Evolutionary conservation across 2,113 vertebrate species (phyloP), one percentile per base, ranked within the genome.

Genomic region (Spea multiplicata): DNA sequence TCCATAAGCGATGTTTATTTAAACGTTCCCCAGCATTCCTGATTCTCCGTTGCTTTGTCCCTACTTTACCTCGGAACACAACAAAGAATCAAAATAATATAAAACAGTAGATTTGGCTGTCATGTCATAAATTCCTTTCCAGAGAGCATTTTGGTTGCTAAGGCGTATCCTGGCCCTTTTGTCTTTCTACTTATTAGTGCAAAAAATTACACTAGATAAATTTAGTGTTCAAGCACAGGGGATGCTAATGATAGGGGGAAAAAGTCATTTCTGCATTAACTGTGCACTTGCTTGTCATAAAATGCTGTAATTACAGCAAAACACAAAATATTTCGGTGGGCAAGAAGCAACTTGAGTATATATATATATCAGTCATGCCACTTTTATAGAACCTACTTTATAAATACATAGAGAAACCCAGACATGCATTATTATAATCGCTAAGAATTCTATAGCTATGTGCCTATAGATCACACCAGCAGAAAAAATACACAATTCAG

Each of bases 391-490:
- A 50, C 16, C 10, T 30, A 30, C 12, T 57, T 44, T 44, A 17
- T 55, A 46, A 17, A 64, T 49, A 48, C 14, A 59, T 59, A 59
- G 8, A 59, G 10, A 59, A 59, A 30, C 30, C 8, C 55, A 52
- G 9, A 10, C 6, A 59, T 59, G 55, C 4, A 9, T 13, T 57
- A 57, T 57, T 59, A 13, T 3, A 13, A 13, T 59, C 10, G 8
- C 55, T 59, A 59, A 2, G 55, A 13, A 13, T 59, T 88, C 86
- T 65, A 66, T 66, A 74, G 73, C n/a, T 48, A 74, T 88, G 91
- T 93, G 93, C 93, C 92, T 93, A 92, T 91, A 94, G 91, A 94
- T 92, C 91, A 90, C 93, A 94, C 92, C 94, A 95, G 94, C 94
- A 88, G 87, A 93, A 88, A 91, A 89, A 92, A 89, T 88, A 82